Evolutionary conservation across 2,113 vertebrate species (phyloP).

Genomic region (Plecturocebus donacophilus): DNA sequence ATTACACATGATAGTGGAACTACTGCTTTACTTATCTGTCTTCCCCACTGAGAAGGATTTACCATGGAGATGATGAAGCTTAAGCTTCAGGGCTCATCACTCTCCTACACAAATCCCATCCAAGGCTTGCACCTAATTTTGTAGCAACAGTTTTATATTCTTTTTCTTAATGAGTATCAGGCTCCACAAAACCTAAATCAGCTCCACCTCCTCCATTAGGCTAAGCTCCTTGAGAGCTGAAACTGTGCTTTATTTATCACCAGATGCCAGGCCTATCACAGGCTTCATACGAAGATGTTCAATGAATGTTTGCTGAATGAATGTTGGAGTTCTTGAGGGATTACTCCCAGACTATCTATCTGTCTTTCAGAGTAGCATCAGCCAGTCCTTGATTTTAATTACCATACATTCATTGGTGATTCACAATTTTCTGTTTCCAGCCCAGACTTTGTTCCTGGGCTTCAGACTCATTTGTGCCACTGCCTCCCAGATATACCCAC

Average conservation of each 20-base stretch:
- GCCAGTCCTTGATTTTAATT: background rate
- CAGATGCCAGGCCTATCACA: background rate
- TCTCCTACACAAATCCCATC: background rate
- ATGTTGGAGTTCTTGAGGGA: background rate
- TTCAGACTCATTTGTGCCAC: background rate
- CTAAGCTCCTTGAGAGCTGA: background rate
- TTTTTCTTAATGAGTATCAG: slow-evolving; percentile 14
- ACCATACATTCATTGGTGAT: background rate
- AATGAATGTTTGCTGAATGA: background rate
- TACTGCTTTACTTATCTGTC: background rate
- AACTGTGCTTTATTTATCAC: background rate
- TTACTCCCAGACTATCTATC: background rate
- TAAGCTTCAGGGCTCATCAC: background rate
- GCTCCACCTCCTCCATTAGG: background rate
- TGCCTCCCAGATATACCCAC: background rate
- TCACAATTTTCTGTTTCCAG: background rate
- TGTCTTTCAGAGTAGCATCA: background rate
- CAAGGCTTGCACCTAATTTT: background rate
- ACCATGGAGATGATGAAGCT: background rate
- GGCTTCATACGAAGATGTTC: background rate
- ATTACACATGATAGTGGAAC: background rate
- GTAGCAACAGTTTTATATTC: background rate
- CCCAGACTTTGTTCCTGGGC: background rate
- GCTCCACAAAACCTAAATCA: background rate
- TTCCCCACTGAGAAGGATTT: background rate